Evolutionary conservation across 2,113 vertebrate genomes (phyloP), one percentile per base, ranked within the genome.

Genomic region (Apus apus): DNA sequence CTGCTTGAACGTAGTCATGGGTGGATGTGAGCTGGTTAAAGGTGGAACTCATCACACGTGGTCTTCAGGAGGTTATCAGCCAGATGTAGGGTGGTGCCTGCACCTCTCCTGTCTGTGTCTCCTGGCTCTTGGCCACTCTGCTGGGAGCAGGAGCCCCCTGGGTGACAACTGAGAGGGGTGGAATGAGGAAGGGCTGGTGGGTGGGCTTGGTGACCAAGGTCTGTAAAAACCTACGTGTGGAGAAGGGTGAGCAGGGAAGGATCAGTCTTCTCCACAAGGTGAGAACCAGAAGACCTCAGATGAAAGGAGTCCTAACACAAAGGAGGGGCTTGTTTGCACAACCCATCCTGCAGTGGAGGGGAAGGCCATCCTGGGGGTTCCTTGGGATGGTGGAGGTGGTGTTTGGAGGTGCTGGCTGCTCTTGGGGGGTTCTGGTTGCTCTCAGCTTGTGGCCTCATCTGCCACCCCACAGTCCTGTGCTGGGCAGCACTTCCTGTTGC

Each of bases 41-140:
- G 26, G n/a, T n/a, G n/a, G n/a, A n/a, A n/a, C n/a, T n/a, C n/a
- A n/a, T n/a, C n/a, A n/a, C n/a, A n/a, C n/a, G n/a, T n/a, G n/a
- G n/a, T n/a, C n/a, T n/a, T n/a, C n/a, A n/a, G n/a, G n/a, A 58
- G 38, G 58, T 16, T 60, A 67, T 50, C 54, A 51, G 25, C 11
- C 45, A 71, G 74, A 13, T 4, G 20, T 18, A 19, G 64, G 25
- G 18, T 0, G 1, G 36, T 61, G 43, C 23, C 30, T 19, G n/a
- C 38, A 48, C 29, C 58, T 27, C 67, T 62, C 78, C 64, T 45
- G 3, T 0, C 1, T 6, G 23, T 0, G 1, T 23, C 62, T 46
- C 1, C 0, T 34, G 36, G 51, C 64, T 76, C 45, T 26, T 67
- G 68, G n/a, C n/a, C n/a, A n/a, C 74, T 53, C 18, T 36, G 50